These are phyloP conservation scores for Sprattus sprattus DNA, from an alignment of 2,113 vertebrate genomes.

Conservation along the genomic window DNA sequence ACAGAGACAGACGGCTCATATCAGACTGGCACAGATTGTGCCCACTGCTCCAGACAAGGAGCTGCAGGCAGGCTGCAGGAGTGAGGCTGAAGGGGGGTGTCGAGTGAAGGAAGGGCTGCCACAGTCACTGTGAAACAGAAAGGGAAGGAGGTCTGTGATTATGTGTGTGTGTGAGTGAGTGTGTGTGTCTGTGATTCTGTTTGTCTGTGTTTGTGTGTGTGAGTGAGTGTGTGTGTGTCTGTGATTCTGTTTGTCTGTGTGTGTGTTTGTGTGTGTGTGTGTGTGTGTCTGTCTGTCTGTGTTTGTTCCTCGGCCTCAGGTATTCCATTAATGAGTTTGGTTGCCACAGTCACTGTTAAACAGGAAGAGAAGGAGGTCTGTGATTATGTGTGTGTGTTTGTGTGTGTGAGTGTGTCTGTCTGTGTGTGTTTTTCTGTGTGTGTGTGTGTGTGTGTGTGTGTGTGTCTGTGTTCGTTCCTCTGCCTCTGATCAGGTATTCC, in stretches of 20 bases:
- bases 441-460: not conserved
- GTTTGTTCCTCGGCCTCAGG: not conserved
- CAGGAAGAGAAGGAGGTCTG: no score
- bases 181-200: not conserved
- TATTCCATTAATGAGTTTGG: not conserved
- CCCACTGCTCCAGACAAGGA: not conserved
- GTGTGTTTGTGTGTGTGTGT: not conserved
- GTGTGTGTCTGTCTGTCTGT: not conserved
- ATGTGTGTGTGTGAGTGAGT: not conserved
- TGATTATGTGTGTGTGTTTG: no score
- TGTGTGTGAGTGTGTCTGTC: not conserved
- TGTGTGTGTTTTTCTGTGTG: not conserved
- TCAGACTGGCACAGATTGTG: constrained; percentile 10
- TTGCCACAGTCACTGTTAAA: no score
- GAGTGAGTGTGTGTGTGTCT: not conserved
- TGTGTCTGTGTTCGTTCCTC: not conserved
- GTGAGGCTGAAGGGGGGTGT: not conserved
- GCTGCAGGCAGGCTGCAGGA: not conserved
- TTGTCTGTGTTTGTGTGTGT: not conserved
- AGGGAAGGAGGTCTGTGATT: not conserved
- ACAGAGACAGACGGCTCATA: constrained; percentile 10
- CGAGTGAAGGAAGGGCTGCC: not conserved
- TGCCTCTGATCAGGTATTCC: not conserved
- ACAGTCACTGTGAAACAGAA: not conserved
- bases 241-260: not conserved